Evolutionary conservation across 2,797 vertebrate species (phyloP), one percentile per base, ranked within the genome.

Genomic region (Novumbra hubbsi): DNA sequence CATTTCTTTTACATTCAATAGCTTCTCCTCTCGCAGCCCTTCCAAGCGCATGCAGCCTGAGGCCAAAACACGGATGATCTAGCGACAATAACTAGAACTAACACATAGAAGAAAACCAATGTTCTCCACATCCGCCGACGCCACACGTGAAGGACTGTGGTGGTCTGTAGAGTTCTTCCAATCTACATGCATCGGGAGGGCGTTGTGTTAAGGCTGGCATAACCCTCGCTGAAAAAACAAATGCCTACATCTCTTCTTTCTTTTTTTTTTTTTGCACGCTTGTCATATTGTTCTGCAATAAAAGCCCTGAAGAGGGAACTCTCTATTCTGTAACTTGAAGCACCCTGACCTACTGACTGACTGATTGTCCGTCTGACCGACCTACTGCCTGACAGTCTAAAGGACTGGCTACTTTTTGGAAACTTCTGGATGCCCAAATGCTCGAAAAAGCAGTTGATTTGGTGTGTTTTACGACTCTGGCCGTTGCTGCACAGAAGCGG

Each of bases 11-110:
- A 94, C 93, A 94, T 94, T 93, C 93, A 92, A 84, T 89, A 92
- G 90, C 88, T 90, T 92, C 89, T 91, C 74, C 67, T 85, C 85
- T 87, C 81, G 73, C 87, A 91, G 89, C 88, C 88, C 92, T 91
- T 14, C 87, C 79, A 90, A 92, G 91, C 90, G 83, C 93, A 94
- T 94, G 93, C 92, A 94, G 91, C 90, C 91, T 89, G 85, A 88
- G 85, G 90, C 88, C 85, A 81, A 81, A 84, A 81, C 45, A 57
- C 5, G 69, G 32, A 81, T 66, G 38, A 73, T 74, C 72, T 73
- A 81, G 45, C 2, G 45, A 45, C 50, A 85, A 80, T 38, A 16
- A 71, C 50, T n/a, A n/a, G n/a, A 78, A 82, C 17, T 1, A 73
- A 85, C 64, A 78, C 75, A 73, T 71, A 57, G 15, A 83, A 79